These are phyloP conservation scores for Fragum whitleyi DNA, from an alignment of 2,888 invertebrate species.

Conservation along the genomic window DNA sequence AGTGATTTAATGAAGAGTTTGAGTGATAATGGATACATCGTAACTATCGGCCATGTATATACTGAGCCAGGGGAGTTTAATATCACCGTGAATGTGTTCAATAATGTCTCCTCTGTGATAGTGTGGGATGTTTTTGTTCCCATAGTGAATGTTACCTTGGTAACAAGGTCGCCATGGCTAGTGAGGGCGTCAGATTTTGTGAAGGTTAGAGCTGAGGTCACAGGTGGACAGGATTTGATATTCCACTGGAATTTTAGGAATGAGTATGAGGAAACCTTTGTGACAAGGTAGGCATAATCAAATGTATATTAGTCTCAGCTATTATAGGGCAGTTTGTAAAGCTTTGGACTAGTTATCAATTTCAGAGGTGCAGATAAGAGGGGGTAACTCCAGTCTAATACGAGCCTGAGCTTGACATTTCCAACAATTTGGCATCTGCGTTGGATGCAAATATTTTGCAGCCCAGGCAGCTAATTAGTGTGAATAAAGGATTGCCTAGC, in stretches of 20 bases:
- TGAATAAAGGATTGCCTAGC: no score
- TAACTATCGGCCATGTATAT: constrained; percentile 64
- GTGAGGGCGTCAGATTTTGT: constrained; percentile 65
- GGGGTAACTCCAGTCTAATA: no score
- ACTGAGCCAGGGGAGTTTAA: constrained; percentile 68
- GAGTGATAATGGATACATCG: constrained; percentile 12
- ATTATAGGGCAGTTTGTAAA: no score
- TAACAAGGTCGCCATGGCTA: constrained; percentile 61
- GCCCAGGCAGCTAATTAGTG: no score
- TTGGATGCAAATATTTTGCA: no score
- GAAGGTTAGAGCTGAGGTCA: constrained; percentile 72
- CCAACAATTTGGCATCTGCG: no score
- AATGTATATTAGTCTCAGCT: no score
- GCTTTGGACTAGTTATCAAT: no score
- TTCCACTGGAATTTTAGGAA: constrained; percentile 79
- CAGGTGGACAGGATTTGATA: constrained; percentile 74
- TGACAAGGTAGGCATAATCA: constrained; percentile 37
- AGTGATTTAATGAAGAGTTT: background rate
- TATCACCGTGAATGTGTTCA: constrained; percentile 74
- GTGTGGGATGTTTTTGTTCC: constrained; percentile 66
- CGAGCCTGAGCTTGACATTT: no score
- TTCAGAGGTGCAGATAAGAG: no score
- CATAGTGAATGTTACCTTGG: constrained; percentile 69
- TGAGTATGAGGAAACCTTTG: constrained; percentile 42
- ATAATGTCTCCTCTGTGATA: constrained; percentile 65